These are phyloP conservation scores for Saturnia japonica DNA, from an alignment of 2,888 invertebrate species.

Conservation along the genomic window DNA sequence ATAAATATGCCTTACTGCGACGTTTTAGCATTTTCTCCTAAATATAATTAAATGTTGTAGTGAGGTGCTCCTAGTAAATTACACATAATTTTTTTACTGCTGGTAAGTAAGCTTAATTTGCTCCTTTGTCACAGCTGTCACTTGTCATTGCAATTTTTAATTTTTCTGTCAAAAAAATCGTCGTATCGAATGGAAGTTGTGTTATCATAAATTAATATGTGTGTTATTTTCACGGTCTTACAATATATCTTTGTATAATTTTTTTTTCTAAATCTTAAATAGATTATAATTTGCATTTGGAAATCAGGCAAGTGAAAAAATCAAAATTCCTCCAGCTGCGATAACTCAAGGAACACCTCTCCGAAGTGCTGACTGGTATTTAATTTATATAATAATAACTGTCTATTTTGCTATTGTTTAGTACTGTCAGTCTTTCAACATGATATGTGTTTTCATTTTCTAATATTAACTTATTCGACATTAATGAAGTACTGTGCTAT, in stretches of 20 bases:
- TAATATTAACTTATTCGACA: background rate
- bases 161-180: background rate
- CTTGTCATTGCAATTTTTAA: conserved; percentile 7
- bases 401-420: conserved; percentile 19
- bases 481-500: background rate
- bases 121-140: background rate
- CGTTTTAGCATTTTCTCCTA: too few relatives aligned
- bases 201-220: too few relatives aligned
- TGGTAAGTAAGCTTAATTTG: background rate
- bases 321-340: conserved; percentile 73
- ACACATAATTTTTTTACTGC: background rate
- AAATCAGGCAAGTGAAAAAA: conserved; percentile 31
- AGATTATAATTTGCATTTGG: conserved; percentile 21
- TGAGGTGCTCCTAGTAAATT: too few relatives aligned
- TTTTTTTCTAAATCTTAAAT: conserved; percentile 8
- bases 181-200: background rate
- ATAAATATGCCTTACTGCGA: too few relatives aligned
- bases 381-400: conserved; percentile 27
- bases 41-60: too few relatives aligned
- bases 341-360: conserved; percentile 60
- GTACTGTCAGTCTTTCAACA: background rate
- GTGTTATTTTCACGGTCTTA: conserved; percentile 3
- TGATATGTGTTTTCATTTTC: background rate
- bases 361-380: conserved; percentile 70
- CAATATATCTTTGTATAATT: conserved; percentile 12